Percentiles rank a stretch among this genome's conserved stretches.
Evolutionary conservation across 2,888 invertebrate genomes (phyloP).

Genomic region (Phyllotreta striolata): DNA sequence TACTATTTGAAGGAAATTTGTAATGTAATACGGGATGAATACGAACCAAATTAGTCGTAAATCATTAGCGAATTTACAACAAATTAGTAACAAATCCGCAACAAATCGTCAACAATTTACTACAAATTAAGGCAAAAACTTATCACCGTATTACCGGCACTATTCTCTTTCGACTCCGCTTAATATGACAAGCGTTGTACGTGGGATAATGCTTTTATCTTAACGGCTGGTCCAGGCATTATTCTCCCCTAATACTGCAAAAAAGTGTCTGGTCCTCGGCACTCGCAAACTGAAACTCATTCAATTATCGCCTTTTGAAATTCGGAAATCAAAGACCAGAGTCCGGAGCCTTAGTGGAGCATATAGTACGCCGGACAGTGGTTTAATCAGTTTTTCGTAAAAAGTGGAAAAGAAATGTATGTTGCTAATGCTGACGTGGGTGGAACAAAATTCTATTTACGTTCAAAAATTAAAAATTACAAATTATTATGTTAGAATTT

Average conservation of each 20-base stretch:
- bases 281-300: conserved; percentile 28
- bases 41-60: too few species aligned
- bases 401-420: conserved; percentile 24
- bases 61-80: too few species aligned
- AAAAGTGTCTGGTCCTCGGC: conserved; percentile 29
- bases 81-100: too few species aligned
- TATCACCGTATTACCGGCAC: too few species aligned
- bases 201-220: conserved; percentile 33
- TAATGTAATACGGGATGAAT: too few species aligned
- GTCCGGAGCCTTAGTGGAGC: conserved; percentile 1
- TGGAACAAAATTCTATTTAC: too few species aligned
- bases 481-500: too few species aligned
- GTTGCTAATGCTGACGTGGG: conserved; percentile 19
- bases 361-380: conserved; percentile 34
- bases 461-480: too few species aligned
- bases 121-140: conserved; percentile 13
- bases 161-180: too few species aligned
- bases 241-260: conserved; percentile 37
- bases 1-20: too few species aligned
- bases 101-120: too few species aligned
- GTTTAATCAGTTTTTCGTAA: conserved; percentile 29
- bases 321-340: conserved; percentile 33
- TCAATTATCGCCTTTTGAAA: conserved; percentile 38
- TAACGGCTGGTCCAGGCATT: conserved; percentile 36
- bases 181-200: neutral